phyloP scores from a whole-genome alignment of 2,113 vertebrate species.

The Cynoglossus semilaevis region DNA sequence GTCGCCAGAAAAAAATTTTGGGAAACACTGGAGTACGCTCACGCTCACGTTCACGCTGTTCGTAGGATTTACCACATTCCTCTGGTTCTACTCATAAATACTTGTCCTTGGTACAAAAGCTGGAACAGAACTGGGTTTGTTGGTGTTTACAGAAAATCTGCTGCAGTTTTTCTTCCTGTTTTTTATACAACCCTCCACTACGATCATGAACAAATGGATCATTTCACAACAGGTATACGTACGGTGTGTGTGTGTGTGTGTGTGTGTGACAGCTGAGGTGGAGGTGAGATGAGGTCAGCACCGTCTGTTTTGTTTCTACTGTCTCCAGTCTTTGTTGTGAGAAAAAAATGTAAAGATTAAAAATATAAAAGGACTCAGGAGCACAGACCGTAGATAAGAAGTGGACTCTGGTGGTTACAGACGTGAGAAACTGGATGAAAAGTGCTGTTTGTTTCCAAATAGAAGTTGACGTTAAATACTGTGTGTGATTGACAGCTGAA shows the following conservation, averaged over 20 bases:
- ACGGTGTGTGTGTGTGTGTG: slow-evolving; percentile 26
- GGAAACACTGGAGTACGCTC: slow-evolving; percentile 44
- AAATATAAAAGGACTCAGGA: no score
- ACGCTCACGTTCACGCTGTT: slow-evolving; percentile 44
- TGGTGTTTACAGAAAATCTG: slow-evolving; percentile 59
- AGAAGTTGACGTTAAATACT: no score
- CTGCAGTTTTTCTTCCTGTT: slow-evolving; percentile 13
- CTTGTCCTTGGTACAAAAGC: slow-evolving; percentile 37
- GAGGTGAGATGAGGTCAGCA: slow-evolving; percentile 40
- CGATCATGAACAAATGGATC: slow-evolving; percentile 20
- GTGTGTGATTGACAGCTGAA: no score
- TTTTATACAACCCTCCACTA: slow-evolving; percentile 43
- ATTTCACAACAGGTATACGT: slow-evolving; percentile 44
- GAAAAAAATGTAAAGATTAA: slow-evolving; percentile 2
- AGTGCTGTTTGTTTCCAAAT: no score
- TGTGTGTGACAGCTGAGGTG: slow-evolving; percentile 31
- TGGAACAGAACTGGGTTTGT: slow-evolving; percentile 44
- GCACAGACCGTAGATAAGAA: no score
- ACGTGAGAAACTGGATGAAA: no score
- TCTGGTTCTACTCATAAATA: slow-evolving; percentile 22
- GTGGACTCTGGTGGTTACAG: no score
- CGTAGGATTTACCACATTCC: slow-evolving; percentile 51
- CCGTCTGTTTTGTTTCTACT: slow-evolving; percentile 54
- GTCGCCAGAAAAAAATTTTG: no score
- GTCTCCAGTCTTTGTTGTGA: slow-evolving; percentile 46